These are phyloP conservation scores for Trachelipus rathkii DNA, from an alignment of 1,140 invertebrate species.

Conservation along the genomic window DNA sequence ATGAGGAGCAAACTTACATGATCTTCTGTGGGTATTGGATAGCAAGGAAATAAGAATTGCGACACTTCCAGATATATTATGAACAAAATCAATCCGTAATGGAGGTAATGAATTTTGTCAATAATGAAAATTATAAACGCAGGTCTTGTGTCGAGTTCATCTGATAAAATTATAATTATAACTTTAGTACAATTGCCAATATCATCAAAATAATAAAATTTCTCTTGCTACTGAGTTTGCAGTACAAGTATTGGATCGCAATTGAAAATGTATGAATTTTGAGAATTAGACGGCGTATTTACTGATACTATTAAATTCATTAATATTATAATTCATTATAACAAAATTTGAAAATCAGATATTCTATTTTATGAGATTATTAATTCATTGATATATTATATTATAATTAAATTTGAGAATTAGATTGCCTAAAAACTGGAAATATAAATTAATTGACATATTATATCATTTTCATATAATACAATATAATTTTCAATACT, in stretches of 20 bases:
- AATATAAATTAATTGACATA: too few species aligned
- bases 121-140: conserved; percentile 49
- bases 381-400: not conserved
- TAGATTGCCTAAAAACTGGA: too few species aligned
- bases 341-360: not conserved
- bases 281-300: not conserved
- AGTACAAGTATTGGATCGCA: too few species aligned
- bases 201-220: too few species aligned
- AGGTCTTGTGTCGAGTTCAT: conserved; percentile 48
- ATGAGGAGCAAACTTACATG: conserved; percentile 46
- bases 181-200: not conserved
- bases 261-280: not conserved
- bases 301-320: not conserved
- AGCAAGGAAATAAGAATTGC: conserved; percentile 50
- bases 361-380: not conserved
- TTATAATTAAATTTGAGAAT: not conserved
- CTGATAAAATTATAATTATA: not conserved
- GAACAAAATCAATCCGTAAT: conserved; percentile 54
- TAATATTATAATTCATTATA: too few species aligned
- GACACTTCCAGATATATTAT: conserved; percentile 50
- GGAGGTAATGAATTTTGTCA: conserved; percentile 55
- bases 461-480: not conserved
- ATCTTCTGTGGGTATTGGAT: conserved; percentile 49
- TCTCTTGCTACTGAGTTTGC: too few species aligned
- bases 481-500: not conserved